A percentile compares a stretch with the other conserved stretches of the same genome.
Evolutionary conservation across 2,888 invertebrate genomes (phyloP).

Genomic region (Neocrepidodera transversa): DNA sequence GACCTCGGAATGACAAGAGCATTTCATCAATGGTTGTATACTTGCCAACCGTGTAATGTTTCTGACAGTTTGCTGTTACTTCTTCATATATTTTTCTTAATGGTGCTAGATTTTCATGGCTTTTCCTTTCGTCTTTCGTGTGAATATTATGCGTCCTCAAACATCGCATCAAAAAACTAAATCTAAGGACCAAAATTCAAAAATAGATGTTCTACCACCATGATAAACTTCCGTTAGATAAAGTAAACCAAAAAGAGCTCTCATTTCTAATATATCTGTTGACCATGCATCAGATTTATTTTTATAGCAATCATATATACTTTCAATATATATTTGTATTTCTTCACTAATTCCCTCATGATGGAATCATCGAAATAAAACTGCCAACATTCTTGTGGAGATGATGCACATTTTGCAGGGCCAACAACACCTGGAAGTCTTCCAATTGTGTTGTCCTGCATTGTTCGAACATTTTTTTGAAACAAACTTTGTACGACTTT

Average conservation of each 20-base stretch:
- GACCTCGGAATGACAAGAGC: neutral
- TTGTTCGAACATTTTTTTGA: constrained; percentile 16
- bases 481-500: constrained; percentile 15
- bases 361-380: constrained; percentile 11
- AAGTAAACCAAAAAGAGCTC: too few species aligned
- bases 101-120: neutral
- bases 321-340: too few species aligned
- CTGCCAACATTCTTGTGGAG: constrained; percentile 5
- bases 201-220: constrained; percentile 33
- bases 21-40: neutral
- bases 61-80: neutral
- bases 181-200: constrained; percentile 40
- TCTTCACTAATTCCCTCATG: constrained; percentile 1
- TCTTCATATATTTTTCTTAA: neutral
- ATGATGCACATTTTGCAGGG: constrained; percentile 16
- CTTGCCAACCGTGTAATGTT: neutral
- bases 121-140: neutral
- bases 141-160: neutral
- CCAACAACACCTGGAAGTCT: constrained; percentile 15
- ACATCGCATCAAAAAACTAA: constrained; percentile 1
- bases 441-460: constrained; percentile 8
- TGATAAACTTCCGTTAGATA: constrained; percentile 42
- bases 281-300: constrained; percentile 17
- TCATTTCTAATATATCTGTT: constrained; percentile 6
- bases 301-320: constrained; percentile 6